Conservation (phyloP, 2,797 vertebrate species). For the Vespertilio murinus region DNA sequence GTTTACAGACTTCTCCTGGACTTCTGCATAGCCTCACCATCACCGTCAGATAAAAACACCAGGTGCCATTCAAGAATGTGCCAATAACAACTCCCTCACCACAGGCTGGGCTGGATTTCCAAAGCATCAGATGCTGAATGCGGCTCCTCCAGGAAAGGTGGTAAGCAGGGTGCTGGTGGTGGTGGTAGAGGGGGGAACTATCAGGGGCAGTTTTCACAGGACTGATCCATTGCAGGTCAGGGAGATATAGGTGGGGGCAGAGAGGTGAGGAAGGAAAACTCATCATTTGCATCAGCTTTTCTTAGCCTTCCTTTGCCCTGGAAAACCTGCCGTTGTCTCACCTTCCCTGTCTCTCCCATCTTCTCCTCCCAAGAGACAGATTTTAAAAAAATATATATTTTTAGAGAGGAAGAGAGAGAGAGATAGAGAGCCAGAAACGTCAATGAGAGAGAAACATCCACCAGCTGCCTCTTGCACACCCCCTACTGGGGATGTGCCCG, state of each 20-base stretch:
- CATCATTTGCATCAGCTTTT: background rate
- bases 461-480: too few relatives aligned
- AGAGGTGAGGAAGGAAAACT: background rate
- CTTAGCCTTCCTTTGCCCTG: background rate
- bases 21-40: background rate
- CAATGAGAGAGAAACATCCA: too few relatives aligned
- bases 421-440: too few relatives aligned
- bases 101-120: slow-evolving; percentile 5
- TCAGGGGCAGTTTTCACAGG: background rate
- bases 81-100: slow-evolving; percentile 34
- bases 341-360: rapidly evolving
- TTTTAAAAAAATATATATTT: too few relatives aligned
- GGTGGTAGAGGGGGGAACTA: too few relatives aligned
- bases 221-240: background rate
- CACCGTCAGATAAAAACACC: slow-evolving; percentile 57
- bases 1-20: slow-evolving; percentile 56
- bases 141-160: background rate
- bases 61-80: slow-evolving; percentile 41
- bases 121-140: background rate
- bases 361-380: too few relatives aligned
- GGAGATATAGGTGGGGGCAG: background rate
- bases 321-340: background rate
- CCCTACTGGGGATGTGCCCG: too few relatives aligned
- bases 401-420: too few relatives aligned
- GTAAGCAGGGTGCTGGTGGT: background rate